Conservation (phyloP, 92 coral and sea anemone genomes). For the Heliopora coerulea region DNA sequence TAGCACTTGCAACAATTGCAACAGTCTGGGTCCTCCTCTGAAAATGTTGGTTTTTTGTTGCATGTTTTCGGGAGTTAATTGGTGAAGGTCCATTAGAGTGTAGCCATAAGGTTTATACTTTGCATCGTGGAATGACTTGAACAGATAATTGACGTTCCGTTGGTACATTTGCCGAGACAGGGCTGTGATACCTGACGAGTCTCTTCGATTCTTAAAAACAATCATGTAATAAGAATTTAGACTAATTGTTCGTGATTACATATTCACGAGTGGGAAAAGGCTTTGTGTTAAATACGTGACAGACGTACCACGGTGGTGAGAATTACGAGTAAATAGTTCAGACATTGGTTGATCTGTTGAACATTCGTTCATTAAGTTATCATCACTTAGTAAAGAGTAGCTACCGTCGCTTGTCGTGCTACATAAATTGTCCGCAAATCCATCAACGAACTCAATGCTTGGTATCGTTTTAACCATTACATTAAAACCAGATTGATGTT, state of each 20-base stretch:
- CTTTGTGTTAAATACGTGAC: slow-evolving; percentile 9
- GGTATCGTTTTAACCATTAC: slow-evolving; percentile 11
- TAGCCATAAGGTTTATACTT: slow-evolving; percentile 22
- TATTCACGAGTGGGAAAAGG: not conserved
- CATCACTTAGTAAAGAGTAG: not conserved
- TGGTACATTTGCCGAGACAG: slow-evolving; percentile 14
- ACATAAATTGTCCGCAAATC: slow-evolving; percentile 38
- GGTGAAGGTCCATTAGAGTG: slow-evolving; percentile 1
- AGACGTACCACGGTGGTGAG: not conserved
- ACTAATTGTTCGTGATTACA: slow-evolving; percentile 11
- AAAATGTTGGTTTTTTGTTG: slow-evolving; percentile 45
- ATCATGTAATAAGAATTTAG: slow-evolving; percentile 43
- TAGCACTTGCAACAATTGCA: too few relatives aligned
- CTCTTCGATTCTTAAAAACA: not conserved
- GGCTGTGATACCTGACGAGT: slow-evolving; percentile 3
- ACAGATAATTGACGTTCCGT: not conserved
- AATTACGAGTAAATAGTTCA: not conserved
- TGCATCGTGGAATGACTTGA: slow-evolving; percentile 14
- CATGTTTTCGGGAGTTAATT: slow-evolving; percentile 33
- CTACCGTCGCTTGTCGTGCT: slow-evolving; percentile 8
- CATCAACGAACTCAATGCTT: slow-evolving; percentile 47
- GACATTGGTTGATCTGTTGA: not conserved
- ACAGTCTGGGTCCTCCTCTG: too few relatives aligned
- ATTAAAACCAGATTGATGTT: not conserved
- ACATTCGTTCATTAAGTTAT: not conserved